Percentiles rank a stretch among this genome's conserved stretches.
Evolutionary conservation across 1,140 invertebrate species (phyloP).

Genomic region (Drosophila murphyi): DNA sequence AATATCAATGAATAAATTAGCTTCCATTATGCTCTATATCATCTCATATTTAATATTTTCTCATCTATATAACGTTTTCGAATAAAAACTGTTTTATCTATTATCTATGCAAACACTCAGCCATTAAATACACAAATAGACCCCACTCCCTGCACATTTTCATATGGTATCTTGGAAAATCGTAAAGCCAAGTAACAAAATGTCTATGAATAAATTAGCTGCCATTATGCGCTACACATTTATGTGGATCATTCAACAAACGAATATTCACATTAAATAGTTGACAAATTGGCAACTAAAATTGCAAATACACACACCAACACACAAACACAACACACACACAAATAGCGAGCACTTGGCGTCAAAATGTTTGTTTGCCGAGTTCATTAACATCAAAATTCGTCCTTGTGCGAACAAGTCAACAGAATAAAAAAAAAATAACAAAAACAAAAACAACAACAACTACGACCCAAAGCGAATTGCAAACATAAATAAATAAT

Average conservation of each 20-base stretch:
- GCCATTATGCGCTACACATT: conserved; percentile 58
- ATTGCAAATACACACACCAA: conserved; percentile 58
- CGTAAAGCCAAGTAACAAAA: conserved; percentile 23
- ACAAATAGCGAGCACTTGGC: conserved; percentile 51
- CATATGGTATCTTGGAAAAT: conserved; percentile 15
- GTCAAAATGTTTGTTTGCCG: conserved; percentile 67
- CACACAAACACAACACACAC: conserved; percentile 36
- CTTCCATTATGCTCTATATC: neutral
- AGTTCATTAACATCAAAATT: conserved; percentile 80
- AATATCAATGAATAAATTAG: conserved; percentile 25
- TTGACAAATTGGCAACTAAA: conserved; percentile 80
- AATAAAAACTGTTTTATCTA: too few relatives aligned
- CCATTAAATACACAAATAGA: too few relatives aligned
- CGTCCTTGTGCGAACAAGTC: conserved; percentile 72
- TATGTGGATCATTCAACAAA: conserved; percentile 47
- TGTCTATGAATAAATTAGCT: conserved; percentile 62
- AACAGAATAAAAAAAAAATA: conserved; percentile 36
- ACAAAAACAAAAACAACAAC: conserved; percentile 9
- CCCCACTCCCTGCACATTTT: neutral
- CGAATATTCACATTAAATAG: conserved; percentile 72
- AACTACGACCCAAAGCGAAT: conserved; percentile 44
- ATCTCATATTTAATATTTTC: too few relatives aligned
- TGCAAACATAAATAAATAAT: conserved; percentile 64
- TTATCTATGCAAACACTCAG: too few relatives aligned
- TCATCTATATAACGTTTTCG: too few relatives aligned